Base-by-base conservation (phyloP, 2,888 invertebrate genomes). In the Xestia c-nigrum region DNA sequence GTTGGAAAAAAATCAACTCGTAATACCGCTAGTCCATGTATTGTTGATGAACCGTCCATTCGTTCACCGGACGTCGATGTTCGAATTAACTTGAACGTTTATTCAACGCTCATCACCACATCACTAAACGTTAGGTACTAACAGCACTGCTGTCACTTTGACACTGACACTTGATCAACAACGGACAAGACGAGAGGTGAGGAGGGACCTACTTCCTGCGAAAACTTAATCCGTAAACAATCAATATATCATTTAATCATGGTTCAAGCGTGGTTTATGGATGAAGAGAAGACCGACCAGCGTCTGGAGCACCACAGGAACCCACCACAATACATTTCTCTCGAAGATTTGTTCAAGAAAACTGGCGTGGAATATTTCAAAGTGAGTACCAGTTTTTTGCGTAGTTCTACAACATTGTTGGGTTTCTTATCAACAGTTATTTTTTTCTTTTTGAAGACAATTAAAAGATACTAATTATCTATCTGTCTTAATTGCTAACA, bases 181-280 rank as follows among this genome's bases (percentile, higher is more conserved):
- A 19, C 12, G 47, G 9, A 24, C 21, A 1, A 63, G 38, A 12
- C 21, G 6, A 21, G 12, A 7, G 31, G 5, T 3, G n/a, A n/a
- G n/a, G n/a, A n/a, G n/a, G n/a, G n/a, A 0, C 0, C 31, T 6
- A 7, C 6, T 24, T 55, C 38, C 59, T 65, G 9, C 12, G 21
- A 40, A 43, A 50, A 19, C n/a, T 61, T 16, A 52, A 57, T 0
- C 38, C 71, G 7, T 81, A 70, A 59, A 67, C 50, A 61, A 67
- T 19, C 40, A 64, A 66, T 77, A 70, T 68, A 64, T 55, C 0
- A 55, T n/a, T 55, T 59, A 86, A 97, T 94, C 91, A 99, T 99
- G 99, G 99, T 99, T 40, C 97, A 97, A 89, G 98, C 98, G 24
- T 99, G 99, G 99, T 98, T 97, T 90, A 99, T 99, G 98, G 97